These are phyloP conservation scores for Polyodon spathula DNA, from an alignment of 2,113 vertebrate species.

Conservation along the genomic window DNA sequence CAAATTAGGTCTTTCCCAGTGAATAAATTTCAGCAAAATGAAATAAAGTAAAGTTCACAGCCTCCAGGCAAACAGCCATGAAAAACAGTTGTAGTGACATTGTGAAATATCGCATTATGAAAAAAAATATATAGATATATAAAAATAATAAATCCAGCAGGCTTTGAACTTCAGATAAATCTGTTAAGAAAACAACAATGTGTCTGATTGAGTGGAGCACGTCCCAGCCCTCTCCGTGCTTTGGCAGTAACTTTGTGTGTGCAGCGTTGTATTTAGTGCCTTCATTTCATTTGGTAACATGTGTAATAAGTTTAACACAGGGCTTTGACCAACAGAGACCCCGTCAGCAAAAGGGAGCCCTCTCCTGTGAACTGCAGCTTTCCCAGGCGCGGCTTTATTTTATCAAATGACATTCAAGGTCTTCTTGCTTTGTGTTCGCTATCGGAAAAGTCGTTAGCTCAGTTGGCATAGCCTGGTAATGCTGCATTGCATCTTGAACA, in stretches of 20 bases:
- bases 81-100: conserved; percentile 38
- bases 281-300: conserved; percentile 47
- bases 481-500: conserved; percentile 43
- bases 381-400: too few species aligned
- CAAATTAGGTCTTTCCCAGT: conserved; percentile 10
- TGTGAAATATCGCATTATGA: conserved; percentile 44
- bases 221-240: conserved; percentile 28
- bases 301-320: conserved; percentile 46
- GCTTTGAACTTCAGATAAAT: conserved; percentile 30
- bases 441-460: too few species aligned
- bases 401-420: too few species aligned
- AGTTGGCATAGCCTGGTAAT: conserved; percentile 3
- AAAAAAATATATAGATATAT: too few species aligned
- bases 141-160: conserved; percentile 34
- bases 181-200: conserved; percentile 32
- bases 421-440: too few species aligned
- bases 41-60: conserved; percentile 44
- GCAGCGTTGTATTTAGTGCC: conserved; percentile 37
- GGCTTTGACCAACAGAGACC: neutral
- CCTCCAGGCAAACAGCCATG: conserved; percentile 35
- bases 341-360: too few species aligned
- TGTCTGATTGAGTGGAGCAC: conserved; percentile 27
- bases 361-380: too few species aligned
- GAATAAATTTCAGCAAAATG: conserved; percentile 35
- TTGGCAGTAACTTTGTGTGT: conserved; percentile 33